Base-by-base conservation (phyloP, 1,140 invertebrate species). In the Manduca sexta region DNA sequence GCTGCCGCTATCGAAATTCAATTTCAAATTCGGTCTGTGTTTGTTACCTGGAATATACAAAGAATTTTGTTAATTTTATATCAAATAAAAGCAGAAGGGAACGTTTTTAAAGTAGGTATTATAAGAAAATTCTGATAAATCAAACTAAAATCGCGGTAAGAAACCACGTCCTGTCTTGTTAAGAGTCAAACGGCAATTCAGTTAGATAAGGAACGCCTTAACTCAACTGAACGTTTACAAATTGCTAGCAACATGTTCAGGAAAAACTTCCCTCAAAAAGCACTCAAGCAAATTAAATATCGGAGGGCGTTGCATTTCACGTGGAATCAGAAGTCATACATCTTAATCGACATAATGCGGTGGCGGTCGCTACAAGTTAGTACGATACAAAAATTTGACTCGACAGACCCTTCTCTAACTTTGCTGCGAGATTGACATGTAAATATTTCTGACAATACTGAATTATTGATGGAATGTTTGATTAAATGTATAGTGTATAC, bases 11-110 rank as follows among this genome's bases (percentile, higher is more conserved):
- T 91, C 90, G 26, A 94, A 88, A 79, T 94, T 93, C 65, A 94
- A 84, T 18, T 92, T 93, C 64, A 94, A 86, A 75, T 92, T 93
- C 41, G 92, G 89, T 42, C 91, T 87, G 60, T 89, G 88, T 52
- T 82, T 81, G 13, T 86, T 83, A 16, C 77, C 88, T 87, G 69
- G 45, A 80, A 83, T 50, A n/a, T 56, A 73, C 38, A 52, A 59
- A 68, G 66, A 53, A 29, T 47, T 39, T 29, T 31, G 29, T 41
- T 12, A 41, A 44, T 44, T 49, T 33, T 16, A 53, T 38, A 45
- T 49, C 1, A 7, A 6, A 18, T n/a, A 26, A 38, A 8, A 13
- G 16, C 13, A 38, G 10, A 4, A 38, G n/a, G n/a, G n/a, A 15
- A 38, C 13, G 16, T 15, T 6, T 38, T 38, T 13, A 14, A 14